These are phyloP conservation scores for Habropoda laboriosa DNA, from an alignment of 1,140 invertebrate species.

Conservation along the genomic window DNA sequence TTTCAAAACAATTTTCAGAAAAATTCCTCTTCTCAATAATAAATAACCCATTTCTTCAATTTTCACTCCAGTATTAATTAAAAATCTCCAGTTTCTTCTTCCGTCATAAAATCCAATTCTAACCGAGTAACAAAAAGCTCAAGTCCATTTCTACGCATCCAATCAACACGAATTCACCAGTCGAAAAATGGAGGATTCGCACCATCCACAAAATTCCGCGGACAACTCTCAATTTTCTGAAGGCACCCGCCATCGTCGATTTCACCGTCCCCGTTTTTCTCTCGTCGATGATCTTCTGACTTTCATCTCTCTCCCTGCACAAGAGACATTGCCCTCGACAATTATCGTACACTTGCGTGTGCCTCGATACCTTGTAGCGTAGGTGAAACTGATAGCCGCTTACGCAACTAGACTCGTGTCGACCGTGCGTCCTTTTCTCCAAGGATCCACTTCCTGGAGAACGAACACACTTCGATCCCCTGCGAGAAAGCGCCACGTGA, in stretches of 20 bases:
- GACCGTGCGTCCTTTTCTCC: constrained; percentile 12
- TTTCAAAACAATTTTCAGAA: too few relatives aligned
- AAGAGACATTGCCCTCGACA: constrained; percentile 42
- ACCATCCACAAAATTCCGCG: too few relatives aligned
- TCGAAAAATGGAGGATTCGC: too few relatives aligned
- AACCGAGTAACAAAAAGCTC: too few relatives aligned
- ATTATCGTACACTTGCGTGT: constrained; percentile 47
- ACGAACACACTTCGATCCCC: background rate
- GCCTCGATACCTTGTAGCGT: background rate
- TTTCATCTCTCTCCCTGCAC: background rate
- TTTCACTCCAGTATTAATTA: too few relatives aligned
- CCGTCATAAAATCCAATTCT: too few relatives aligned
- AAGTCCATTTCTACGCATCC: too few relatives aligned
- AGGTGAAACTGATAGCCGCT: constrained; percentile 49
- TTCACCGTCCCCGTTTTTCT: background rate
- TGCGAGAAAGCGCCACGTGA: constrained; percentile 34
- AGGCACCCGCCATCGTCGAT: background rate
- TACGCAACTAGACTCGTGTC: constrained; percentile 32
- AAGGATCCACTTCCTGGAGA: constrained; percentile 24
- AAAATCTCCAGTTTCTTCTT: too few relatives aligned
- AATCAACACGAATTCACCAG: too few relatives aligned
- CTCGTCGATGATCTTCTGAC: background rate
- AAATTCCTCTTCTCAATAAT: too few relatives aligned
- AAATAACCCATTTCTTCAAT: too few relatives aligned
- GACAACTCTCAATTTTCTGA: background rate